Conservation (phyloP, 1,140 invertebrate species). For the Leptestheria dahalacensis region DNA sequence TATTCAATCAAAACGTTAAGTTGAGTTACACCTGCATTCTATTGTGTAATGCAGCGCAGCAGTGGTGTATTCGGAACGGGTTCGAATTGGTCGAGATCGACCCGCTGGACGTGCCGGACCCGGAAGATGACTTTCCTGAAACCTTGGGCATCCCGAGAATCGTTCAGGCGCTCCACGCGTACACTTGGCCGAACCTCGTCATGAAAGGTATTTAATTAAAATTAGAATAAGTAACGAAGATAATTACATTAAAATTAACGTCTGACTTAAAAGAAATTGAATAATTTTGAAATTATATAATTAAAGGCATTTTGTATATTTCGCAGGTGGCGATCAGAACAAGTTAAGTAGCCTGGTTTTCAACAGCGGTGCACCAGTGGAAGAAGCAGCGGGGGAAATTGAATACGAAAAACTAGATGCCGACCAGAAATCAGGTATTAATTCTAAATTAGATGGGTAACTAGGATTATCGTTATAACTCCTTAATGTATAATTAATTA, state of each 20-base stretch:
- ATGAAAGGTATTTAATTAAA: slow-evolving; percentile 40
- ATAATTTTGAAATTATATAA: neutral
- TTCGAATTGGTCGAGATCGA: slow-evolving; percentile 61
- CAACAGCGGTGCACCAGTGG: no score
- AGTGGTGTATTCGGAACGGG: slow-evolving; percentile 46
- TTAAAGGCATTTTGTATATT: slow-evolving; percentile 9
- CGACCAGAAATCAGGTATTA: no score
- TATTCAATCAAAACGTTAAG: slow-evolving; percentile 19
- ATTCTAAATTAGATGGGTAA: no score
- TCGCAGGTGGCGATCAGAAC: slow-evolving; percentile 2
- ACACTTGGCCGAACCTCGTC: slow-evolving; percentile 56
- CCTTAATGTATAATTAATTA: no score
- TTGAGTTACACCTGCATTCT: no score
- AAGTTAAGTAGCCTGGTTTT: no score
- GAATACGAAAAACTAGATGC: no score
- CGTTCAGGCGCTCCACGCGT: slow-evolving; percentile 56
- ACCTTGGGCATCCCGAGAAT: slow-evolving; percentile 52
- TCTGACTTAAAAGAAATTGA: no score
- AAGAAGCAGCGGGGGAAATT: no score
- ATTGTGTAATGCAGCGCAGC: slow-evolving; percentile 28
- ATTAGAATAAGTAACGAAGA: no score
- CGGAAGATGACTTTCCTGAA: slow-evolving; percentile 44
- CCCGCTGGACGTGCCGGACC: slow-evolving; percentile 34
- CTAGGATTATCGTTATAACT: no score
- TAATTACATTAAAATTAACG: no score